Evolutionary conservation across 2,113 vertebrate genomes (phyloP).

Genomic region (Arizona elegans): DNA sequence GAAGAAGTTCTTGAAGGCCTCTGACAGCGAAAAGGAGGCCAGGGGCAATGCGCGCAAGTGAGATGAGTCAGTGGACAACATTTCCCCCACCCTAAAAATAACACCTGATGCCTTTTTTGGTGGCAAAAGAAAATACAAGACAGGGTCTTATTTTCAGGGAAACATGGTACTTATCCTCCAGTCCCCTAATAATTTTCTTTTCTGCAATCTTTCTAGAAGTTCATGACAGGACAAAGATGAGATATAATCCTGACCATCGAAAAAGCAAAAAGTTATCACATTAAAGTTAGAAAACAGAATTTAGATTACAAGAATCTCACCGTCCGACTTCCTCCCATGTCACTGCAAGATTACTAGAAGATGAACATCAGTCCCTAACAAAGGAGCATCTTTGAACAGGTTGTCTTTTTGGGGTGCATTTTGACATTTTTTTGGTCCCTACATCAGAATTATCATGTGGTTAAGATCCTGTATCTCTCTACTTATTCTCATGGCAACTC

Average conservation of each 20-base stretch:
- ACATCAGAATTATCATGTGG: background rate
- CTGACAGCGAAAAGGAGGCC: no score
- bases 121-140: no score
- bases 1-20: no score
- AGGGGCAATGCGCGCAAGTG: no score
- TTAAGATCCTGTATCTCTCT: background rate
- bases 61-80: no score
- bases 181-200: background rate
- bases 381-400: background rate
- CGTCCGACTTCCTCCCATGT: background rate
- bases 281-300: background rate
- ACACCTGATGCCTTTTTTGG: no score
- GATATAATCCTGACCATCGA: background rate
- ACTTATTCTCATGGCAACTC: background rate
- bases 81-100: no score
- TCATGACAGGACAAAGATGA: background rate
- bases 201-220: background rate
- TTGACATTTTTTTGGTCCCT: background rate
- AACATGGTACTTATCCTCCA: background rate
- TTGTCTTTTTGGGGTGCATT: background rate
- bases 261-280: background rate
- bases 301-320: background rate
- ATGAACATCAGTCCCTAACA: background rate
- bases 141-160: no score
- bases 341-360: background rate